phyloP scores from a whole-genome alignment of 2,113 vertebrate species.

The Seriola quinqueradiata region DNA sequence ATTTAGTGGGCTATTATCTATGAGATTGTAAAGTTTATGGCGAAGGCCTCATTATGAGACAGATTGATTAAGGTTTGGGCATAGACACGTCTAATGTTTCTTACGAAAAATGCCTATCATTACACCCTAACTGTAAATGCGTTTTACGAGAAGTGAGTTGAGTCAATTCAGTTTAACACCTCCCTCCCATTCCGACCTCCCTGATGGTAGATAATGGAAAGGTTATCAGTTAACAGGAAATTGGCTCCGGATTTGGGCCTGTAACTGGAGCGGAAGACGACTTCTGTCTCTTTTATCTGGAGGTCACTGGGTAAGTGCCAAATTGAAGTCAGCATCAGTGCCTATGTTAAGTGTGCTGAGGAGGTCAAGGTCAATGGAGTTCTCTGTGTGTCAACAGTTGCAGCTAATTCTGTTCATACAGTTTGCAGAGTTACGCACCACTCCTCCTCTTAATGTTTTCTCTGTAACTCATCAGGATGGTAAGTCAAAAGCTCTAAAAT shows the following conservation, averaged over 20 bases:
- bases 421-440: not conserved
- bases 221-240: constrained; percentile 72
- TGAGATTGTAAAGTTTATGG: too few species aligned
- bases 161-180: not conserved
- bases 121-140: not conserved
- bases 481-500: constrained; percentile 24
- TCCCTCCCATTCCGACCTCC: constrained; percentile 43
- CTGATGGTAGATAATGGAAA: constrained; percentile 56
- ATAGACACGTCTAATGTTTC: not conserved
- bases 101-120: not conserved
- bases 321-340: not conserved
- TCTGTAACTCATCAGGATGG: not conserved
- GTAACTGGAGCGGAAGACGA: constrained; percentile 46
- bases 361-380: constrained; percentile 10
- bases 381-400: accelerated
- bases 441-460: not conserved
- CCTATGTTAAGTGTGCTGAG: constrained; percentile 15
- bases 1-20: too few species aligned
- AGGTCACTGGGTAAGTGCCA: constrained; percentile 17
- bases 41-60: not conserved
- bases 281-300: constrained; percentile 16
- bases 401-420: constrained; percentile 6
- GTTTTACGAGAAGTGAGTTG: constrained; percentile 54
- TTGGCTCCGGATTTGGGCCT: constrained; percentile 1
- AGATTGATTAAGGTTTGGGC: not conserved